Conservation (phyloP, 2,113 vertebrate genomes). For the Tretioscincus oriximinensis region DNA sequence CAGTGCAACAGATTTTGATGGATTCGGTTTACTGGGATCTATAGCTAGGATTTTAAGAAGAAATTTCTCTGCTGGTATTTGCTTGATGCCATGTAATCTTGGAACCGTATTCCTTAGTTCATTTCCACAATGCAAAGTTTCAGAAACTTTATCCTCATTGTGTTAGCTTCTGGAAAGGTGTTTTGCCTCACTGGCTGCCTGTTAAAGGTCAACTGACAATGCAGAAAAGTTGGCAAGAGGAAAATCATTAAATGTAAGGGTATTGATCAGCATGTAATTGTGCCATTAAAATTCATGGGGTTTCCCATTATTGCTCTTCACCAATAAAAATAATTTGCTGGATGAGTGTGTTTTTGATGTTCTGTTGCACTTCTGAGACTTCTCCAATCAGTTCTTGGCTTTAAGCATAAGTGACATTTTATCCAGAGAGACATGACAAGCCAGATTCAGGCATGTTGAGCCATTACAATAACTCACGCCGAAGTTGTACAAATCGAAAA, state of each 20-base stretch:
- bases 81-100: slow-evolving; percentile 29
- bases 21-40: slow-evolving; percentile 36
- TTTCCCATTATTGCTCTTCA: slow-evolving; percentile 43
- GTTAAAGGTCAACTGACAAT: slow-evolving; percentile 56
- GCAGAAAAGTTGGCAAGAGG: slow-evolving; percentile 35
- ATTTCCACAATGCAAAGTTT: slow-evolving; percentile 39
- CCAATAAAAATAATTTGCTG: slow-evolving; percentile 49
- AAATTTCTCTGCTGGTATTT: slow-evolving; percentile 30
- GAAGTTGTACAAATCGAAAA: background rate
- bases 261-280: slow-evolving; percentile 49
- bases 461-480: slow-evolving; percentile 17
- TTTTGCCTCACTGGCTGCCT: slow-evolving; percentile 57
- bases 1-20: slow-evolving; percentile 2
- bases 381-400: background rate
- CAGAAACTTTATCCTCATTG: slow-evolving; percentile 20
- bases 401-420: background rate
- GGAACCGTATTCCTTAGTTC: slow-evolving; percentile 42
- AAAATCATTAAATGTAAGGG: slow-evolving; percentile 49
- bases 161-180: background rate
- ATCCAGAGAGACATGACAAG: slow-evolving; percentile 5
- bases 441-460: background rate
- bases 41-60: background rate
- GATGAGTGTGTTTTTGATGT: slow-evolving; percentile 10
- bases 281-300: slow-evolving; percentile 55
- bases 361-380: slow-evolving; percentile 13